Evolutionary conservation across 1,140 invertebrate species (phyloP), one percentile per base, ranked within the genome.

Genomic region (Sesamia nonagrioides): DNA sequence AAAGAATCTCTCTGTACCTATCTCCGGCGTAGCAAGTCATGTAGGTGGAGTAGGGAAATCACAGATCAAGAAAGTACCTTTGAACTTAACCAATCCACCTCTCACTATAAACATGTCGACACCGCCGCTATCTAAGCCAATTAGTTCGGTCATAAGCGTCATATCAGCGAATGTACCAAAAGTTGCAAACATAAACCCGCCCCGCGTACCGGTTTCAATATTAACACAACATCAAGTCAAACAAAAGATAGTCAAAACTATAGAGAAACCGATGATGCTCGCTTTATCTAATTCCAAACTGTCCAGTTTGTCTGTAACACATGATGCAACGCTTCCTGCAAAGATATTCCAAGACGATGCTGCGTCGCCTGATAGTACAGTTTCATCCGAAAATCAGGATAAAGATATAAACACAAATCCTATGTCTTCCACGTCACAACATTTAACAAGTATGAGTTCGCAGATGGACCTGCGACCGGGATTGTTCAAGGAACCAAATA

Each of bases 301-400:
- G 42, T 93, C 96, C 17, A 95, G 96, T 60, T 88, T 96, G 58
- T 93, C 95, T 1, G 93, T 95, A n/a, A 94, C 95, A 4, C 95
- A 96, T 80, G 95, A 96, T 75, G 95, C 89, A 11, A 94, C 94
- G 27, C 88, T 96, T 17, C 96, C 96, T 8, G 96, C 96, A 9
- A 96, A 96, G 86, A 96, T 96, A 83, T 96, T 96, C 82, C 95
- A 96, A 92, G 96, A 96, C 84, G 96, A 96, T 80, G 96, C 95
- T 0, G 95, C 95, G 0, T 96, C 96, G 7, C 96, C 96, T 18
- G 95, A 95, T 78, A 96, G 91, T 87, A 96, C 91, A 54, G 95
- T 90, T 74, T 92, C 89, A 79, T 93, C 92, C 80, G 96, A 96
- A 78, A 88, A 92, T 73, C 78, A 86, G 0, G 95, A 95, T 52